Evolutionary conservation across 2,888 invertebrate species (phyloP), one percentile per base, ranked within the genome.

Genomic region (Chelonus formosanus): DNA sequence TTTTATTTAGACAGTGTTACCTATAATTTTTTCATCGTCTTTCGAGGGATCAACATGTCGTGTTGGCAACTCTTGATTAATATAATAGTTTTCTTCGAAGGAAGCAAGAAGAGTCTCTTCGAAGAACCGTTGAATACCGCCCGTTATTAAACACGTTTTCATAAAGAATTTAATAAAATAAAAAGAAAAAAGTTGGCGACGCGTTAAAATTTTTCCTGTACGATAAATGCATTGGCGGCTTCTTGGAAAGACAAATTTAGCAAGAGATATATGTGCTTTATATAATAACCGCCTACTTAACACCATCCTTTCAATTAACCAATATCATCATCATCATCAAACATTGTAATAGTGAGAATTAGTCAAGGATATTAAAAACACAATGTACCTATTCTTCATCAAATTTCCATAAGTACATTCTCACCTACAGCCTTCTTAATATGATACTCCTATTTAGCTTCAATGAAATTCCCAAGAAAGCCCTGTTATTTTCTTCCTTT

Each of bases 361-460:
- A 62, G 32, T 45, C 20, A 54, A 6, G 35, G 40, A 47, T 63
- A 6, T 54, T 53, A 4, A 52, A 44, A 32, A 40, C 36, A 20
- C 40, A 43, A 36, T 40, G 43, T 56, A 43, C 7, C n/a, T 3
- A 43, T 58, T 65, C 50, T 65, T 57, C 32, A 36, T 40, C 48
- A 50, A 55, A 61, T 66, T 61, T 66, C 45, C 57, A 61, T 66
- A 50, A 61, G 31, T 44, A 53, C 45, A 52, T 58, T 63, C 63
- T 50, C 63, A 63, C 57, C 57, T 50, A 56, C 47, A 34, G 59
- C 47, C 40, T 54, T 54, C 10, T n/a, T 47, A 47, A 54, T 54
- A n/a, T 40, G 8, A 7, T 53, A 44, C 61, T 31, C 54, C 47
- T 36, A 45, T 40, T 34, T 62, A 54, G 31, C 7, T 40, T 40